These are phyloP conservation scores for Trypoxylon attenuatum DNA, from an alignment of 2,888 invertebrate genomes.

Conservation along the genomic window DNA sequence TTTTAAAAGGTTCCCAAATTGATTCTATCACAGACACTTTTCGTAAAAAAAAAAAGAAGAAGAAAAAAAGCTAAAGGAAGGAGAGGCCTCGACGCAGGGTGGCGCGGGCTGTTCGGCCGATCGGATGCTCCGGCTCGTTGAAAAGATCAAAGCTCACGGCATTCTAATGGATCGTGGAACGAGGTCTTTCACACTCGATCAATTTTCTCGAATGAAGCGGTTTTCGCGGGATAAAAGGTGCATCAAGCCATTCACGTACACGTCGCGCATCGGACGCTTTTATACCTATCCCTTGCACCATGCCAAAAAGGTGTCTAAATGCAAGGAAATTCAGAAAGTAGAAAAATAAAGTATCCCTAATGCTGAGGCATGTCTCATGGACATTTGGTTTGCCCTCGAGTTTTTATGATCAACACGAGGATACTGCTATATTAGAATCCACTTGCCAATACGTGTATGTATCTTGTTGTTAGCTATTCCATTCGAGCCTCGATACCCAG, in stretches of 20 bases:
- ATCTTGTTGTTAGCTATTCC: too few relatives aligned
- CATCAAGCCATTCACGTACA: constrained; percentile 61
- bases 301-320: constrained; percentile 29
- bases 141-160: constrained; percentile 57
- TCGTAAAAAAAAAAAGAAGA: constrained; percentile 9
- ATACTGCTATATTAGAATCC: too few relatives aligned
- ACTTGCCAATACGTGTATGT: too few relatives aligned
- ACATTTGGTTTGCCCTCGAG: too few relatives aligned
- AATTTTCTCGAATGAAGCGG: constrained; percentile 64
- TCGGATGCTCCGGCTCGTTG: constrained; percentile 54
- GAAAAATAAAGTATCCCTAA: not conserved
- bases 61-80: not conserved
- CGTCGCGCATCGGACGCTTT: constrained; percentile 42
- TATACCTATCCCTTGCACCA: constrained; percentile 22
- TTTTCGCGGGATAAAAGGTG: constrained; percentile 69
- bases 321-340: constrained; percentile 30
- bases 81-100: constrained; percentile 38
- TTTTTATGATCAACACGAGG: too few relatives aligned
- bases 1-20: constrained; percentile 39
- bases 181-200: constrained; percentile 67
- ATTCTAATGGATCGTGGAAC: constrained; percentile 56
- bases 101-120: constrained; percentile 46
- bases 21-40: constrained; percentile 40
- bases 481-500: too few relatives aligned
- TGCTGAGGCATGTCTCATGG: not conserved